Evolutionary conservation across 2,888 invertebrate genomes (phyloP), one percentile per base, ranked within the genome.

Genomic region (Ichneumoninae sp.): DNA sequence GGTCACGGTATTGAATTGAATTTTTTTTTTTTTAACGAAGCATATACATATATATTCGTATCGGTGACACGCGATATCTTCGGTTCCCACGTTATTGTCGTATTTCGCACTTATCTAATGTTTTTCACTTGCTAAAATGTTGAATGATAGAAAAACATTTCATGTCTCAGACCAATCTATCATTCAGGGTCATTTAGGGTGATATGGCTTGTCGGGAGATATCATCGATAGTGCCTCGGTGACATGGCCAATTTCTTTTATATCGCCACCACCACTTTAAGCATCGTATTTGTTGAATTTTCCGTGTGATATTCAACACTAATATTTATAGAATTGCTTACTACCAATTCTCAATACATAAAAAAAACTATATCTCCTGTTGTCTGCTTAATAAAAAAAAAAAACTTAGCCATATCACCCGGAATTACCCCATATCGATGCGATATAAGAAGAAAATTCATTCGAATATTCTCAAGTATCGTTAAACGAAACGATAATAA

Each of bases 51-150:
- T 62, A 62, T 33, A 62, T n/a, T 62, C 6, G 6, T 33, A 62
- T 33, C 30, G 62, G 33, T 54, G 60, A 72, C 62, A 47, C 71
- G 26, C 60, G 40, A 71, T 69, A 81, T 26, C 54, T 75, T 54
- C 70, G 40, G 70, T 78, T 83, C 71, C 36, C 75, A 79, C 77
- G 68, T 85, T 83, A 85, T 85, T 85, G 85, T 85, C 85, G 79
- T 76, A 77, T 68, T 83, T 77, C 57, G 75, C 74, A 72, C 40
- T 72, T 71, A 7, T 69, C 26, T 50, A 36, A 57, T 50, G 68
- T 44, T 70, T 81, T 74, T 65, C 19, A 5, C 13, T 52, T 54
- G 16, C 68, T 22, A 71, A 33, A 72, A 44, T 19, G 40, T 16
- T n/a, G 19, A 40, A 68, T 30, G 54, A 79, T 70, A 44, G 52